These are phyloP conservation scores for Vireo griseus DNA, from an alignment of 2,797 vertebrate genomes.

Conservation along the genomic window DNA sequence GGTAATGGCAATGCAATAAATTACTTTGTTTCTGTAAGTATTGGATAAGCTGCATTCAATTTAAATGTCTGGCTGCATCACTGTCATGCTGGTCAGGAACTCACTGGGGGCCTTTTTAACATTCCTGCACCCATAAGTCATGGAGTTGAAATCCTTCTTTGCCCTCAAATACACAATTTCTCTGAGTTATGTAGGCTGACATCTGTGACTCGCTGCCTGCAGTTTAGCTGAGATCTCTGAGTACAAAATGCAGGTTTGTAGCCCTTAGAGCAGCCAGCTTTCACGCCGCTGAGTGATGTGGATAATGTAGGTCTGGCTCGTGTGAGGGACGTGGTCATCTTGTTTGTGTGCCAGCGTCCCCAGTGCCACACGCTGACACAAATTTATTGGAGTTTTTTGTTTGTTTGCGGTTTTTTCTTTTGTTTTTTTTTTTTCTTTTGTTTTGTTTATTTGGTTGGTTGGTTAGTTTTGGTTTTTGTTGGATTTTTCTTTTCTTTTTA, in stretches of 20 bases:
- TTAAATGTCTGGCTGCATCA: conserved; percentile 38
- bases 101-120: conserved; percentile 29
- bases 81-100: conserved; percentile 29
- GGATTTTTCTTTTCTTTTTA: neutral
- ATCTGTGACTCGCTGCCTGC: neutral
- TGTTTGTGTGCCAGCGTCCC: neutral
- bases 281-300: fast-evolving
- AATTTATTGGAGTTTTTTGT: neutral
- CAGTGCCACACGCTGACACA: neutral
- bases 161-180: neutral
- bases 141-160: neutral
- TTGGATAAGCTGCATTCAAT: conserved; percentile 43
- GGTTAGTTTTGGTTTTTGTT: neutral
- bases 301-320: neutral
- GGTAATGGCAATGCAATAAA: conserved; percentile 13
- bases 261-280: neutral
- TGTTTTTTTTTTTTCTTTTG: neutral
- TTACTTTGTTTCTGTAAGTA: conserved; percentile 17
- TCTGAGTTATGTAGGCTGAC: neutral
- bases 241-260: neutral
- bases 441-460: neutral
- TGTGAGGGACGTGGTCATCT: neutral
- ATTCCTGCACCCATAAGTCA: conserved; percentile 43
- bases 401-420: neutral
- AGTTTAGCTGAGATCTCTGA: neutral